Percentiles rank a stretch among this genome's conserved stretches.
Conservation (phyloP, 2,888 invertebrate genomes). For the Cremastobaeus sp. region DNA sequence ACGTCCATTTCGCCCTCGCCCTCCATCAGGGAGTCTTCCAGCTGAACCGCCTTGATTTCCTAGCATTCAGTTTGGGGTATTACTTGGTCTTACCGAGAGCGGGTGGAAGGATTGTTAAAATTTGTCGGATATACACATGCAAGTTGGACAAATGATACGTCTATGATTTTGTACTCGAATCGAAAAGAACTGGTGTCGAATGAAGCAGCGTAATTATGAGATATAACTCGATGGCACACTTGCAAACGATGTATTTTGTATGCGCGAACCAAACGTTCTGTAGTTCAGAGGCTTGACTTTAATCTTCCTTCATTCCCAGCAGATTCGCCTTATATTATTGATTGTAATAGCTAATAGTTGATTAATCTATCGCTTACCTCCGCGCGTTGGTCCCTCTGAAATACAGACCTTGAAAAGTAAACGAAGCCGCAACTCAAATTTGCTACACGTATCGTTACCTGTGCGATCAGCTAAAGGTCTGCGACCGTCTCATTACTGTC, state of each 20-base stretch:
- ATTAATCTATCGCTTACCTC: no score
- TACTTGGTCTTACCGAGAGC: no score
- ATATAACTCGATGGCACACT: slow-evolving; percentile 13
- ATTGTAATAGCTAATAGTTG: no score
- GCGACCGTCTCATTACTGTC: slow-evolving; percentile 46
- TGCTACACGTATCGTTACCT: slow-evolving; percentile 56
- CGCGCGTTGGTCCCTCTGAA: slow-evolving; percentile 60
- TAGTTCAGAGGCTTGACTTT: slow-evolving; percentile 61
- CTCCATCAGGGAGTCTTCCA: slow-evolving; percentile 83
- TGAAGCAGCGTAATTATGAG: slow-evolving; percentile 17
- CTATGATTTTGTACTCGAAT: slow-evolving; percentile 37
- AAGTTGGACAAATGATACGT: slow-evolving; percentile 48
- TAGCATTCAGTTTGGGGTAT: slow-evolving; percentile 76
- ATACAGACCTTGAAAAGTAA: slow-evolving; percentile 61
- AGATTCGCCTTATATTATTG: no score
- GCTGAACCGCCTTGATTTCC: slow-evolving; percentile 85
- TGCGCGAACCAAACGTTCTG: slow-evolving; percentile 57
- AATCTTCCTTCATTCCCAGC: no score
- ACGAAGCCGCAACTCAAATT: slow-evolving; percentile 43
- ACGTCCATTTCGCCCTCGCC: slow-evolving; percentile 93
- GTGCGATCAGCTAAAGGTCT: slow-evolving; percentile 53
- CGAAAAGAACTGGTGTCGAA: no score
- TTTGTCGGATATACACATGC: slow-evolving; percentile 58
- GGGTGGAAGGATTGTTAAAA: slow-evolving; percentile 35
- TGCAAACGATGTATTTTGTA: slow-evolving; percentile 11